Evolutionary conservation across 2,888 invertebrate genomes (phyloP).

Genomic region (Drosophila robusta): DNA sequence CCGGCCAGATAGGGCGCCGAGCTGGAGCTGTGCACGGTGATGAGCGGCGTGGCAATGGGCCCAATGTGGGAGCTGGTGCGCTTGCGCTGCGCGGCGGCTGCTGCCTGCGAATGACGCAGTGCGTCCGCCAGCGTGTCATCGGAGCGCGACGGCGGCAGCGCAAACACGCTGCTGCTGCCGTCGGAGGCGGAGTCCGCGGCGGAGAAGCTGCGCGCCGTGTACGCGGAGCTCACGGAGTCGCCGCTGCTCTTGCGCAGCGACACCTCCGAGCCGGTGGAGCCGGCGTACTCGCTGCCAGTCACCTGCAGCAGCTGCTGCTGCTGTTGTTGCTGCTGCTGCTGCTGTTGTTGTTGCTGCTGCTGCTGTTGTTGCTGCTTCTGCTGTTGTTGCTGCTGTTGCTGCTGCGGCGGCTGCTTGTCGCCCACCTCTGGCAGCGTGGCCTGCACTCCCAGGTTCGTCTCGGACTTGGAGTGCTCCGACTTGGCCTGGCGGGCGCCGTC

Average conservation of each 20-base stretch:
- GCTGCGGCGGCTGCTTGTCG: slow-evolving; percentile 19
- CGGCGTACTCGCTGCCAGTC: slow-evolving; percentile 36
- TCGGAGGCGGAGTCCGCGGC: slow-evolving; percentile 74
- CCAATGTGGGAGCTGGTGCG: slow-evolving; percentile 87
- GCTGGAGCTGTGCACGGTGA: slow-evolving; percentile 76
- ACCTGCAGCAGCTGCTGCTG: slow-evolving; percentile 71
- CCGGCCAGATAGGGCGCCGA: slow-evolving; percentile 88
- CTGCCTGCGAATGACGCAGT: slow-evolving; percentile 86
- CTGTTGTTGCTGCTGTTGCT: slow-evolving; percentile 29
- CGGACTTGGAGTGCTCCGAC: slow-evolving; percentile 93
- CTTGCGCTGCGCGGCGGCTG: slow-evolving; percentile 86
- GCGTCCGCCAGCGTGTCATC: slow-evolving; percentile 89
- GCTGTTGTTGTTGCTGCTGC: slow-evolving; percentile 32
- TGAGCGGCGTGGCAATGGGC: slow-evolving; percentile 64
- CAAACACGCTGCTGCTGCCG: slow-evolving; percentile 75
- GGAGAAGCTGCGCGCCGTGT: slow-evolving; percentile 85
- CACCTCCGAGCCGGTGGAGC: slow-evolving; percentile 80
- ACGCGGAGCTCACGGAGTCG: slow-evolving; percentile 86
- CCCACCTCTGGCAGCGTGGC: slow-evolving; percentile 15
- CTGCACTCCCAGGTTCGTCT: slow-evolving; percentile 87
- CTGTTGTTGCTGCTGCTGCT: slow-evolving; percentile 34
- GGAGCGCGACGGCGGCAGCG: slow-evolving; percentile 91
- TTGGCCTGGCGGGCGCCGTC: slow-evolving; percentile 35
- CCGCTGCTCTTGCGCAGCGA: slow-evolving; percentile 87
- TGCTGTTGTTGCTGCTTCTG: slow-evolving; percentile 24